phyloP scores from a whole-genome alignment of 2,888 invertebrate species.

The Tetramorium bicarinatum region DNA sequence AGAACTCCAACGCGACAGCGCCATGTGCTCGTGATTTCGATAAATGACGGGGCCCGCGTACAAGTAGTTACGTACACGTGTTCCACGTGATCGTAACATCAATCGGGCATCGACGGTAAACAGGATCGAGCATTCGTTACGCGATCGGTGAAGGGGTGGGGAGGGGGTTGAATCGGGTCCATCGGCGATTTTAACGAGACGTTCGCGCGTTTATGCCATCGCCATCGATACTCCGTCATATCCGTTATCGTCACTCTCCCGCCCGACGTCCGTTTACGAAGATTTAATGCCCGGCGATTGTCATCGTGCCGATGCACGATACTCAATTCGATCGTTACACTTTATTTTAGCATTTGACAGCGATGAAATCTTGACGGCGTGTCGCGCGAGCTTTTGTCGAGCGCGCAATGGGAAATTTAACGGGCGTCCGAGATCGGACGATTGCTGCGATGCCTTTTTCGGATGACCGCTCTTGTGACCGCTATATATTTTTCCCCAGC shows the following conservation, averaged over 20 bases:
- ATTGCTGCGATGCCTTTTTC: neutral
- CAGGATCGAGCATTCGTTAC: constrained; percentile 21
- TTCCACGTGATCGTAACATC: constrained; percentile 64
- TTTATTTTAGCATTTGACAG: constrained; percentile 31
- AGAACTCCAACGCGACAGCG: constrained; percentile 43
- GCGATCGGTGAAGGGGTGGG: neutral
- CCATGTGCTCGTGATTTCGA: constrained; percentile 45
- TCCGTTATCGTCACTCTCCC: constrained; percentile 56
- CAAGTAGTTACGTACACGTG: constrained; percentile 65
- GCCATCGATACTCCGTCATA: constrained; percentile 21
- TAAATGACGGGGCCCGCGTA: constrained; percentile 44
- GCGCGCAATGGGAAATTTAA: neutral
- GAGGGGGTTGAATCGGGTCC: neutral
- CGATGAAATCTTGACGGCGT: constrained; percentile 19
- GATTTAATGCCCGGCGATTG: constrained; percentile 58
- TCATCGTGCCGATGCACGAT: constrained; percentile 15
- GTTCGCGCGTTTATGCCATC: constrained; percentile 48
- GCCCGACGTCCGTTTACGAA: constrained; percentile 34
- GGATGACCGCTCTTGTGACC: neutral
- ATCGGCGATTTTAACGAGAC: constrained; percentile 58
- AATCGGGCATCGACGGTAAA: constrained; percentile 63
- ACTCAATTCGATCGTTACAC: constrained; percentile 7
- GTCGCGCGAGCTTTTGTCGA: neutral
- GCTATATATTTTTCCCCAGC: neutral
- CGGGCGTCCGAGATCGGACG: neutral